phyloP scores from a whole-genome alignment of 2,888 invertebrate species.

The Trissolcus japonicus region DNA sequence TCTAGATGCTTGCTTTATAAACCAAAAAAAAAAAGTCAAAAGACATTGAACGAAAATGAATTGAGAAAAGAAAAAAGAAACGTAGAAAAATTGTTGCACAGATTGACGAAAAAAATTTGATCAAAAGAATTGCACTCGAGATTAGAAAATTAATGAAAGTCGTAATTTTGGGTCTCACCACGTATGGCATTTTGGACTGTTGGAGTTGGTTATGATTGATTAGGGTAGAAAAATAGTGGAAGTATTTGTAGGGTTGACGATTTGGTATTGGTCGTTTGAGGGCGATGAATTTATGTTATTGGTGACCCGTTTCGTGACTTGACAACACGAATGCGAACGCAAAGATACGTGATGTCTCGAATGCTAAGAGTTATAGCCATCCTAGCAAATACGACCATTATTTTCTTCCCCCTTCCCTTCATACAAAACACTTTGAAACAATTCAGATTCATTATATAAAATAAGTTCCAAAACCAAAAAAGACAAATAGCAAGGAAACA shows the following conservation, averaged over 20 bases:
- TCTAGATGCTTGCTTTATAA: slow-evolving; percentile 18
- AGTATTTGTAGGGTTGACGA: slow-evolving; percentile 38
- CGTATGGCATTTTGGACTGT: slow-evolving; percentile 38
- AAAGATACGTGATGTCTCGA: slow-evolving; percentile 43
- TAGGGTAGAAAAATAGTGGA: slow-evolving; percentile 43
- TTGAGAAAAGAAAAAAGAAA: not conserved
- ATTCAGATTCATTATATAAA: too few species aligned
- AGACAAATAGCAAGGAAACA: too few species aligned
- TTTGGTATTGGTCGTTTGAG: slow-evolving; percentile 13
- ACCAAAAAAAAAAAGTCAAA: not conserved
- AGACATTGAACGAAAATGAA: too few species aligned
- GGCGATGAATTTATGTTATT: slow-evolving; percentile 27
- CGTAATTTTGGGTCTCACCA: not conserved
- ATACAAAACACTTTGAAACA: not conserved
- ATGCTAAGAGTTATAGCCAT: slow-evolving; percentile 45
- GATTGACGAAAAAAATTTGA: not conserved
- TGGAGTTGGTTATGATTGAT: slow-evolving; percentile 9
- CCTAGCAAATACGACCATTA: slow-evolving; percentile 49
- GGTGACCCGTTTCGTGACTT: slow-evolving; percentile 20
- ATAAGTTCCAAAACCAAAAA: too few species aligned
- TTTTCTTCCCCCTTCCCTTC: slow-evolving; percentile 26
- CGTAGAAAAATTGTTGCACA: not conserved
- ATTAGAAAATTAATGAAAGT: too few species aligned
- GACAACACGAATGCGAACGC: slow-evolving; percentile 17
- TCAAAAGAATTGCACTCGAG: slow-evolving; percentile 20